Conservation (phyloP, 2,888 invertebrate species). For the Euproctis similis region DNA sequence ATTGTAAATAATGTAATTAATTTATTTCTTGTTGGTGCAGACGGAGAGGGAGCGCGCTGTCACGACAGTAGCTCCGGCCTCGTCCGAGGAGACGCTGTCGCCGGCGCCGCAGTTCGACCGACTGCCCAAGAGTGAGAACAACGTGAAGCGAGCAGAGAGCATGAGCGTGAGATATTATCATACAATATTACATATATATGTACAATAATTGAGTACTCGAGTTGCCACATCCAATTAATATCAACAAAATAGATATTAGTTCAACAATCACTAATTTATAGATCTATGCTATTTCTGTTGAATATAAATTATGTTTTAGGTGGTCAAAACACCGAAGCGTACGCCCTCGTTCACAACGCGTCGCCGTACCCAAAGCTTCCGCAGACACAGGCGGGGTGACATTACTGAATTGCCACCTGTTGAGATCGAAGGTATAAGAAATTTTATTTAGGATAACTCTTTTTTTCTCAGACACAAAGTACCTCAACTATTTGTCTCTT, state of each 20-base stretch:
- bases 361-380: conserved; percentile 90
- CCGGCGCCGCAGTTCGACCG: conserved; percentile 77
- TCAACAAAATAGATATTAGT: no score
- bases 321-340: conserved; percentile 89
- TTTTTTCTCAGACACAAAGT: no score
- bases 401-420: conserved; percentile 86
- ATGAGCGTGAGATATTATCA: conserved; percentile 91
- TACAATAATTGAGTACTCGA: no score
- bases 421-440: conserved; percentile 89
- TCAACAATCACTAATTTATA: no score
- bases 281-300: no score
- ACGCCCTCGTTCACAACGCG: conserved; percentile 97
- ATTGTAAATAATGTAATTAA: no score
- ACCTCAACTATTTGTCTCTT: no score
- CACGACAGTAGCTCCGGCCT: conserved; percentile 19
- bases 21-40: no score
- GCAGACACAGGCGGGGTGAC: conserved; percentile 80
- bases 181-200: no score
- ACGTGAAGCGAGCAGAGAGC: conserved; percentile 90
- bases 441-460: no score
- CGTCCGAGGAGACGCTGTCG: conserved; percentile 44
- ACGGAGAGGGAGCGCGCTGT: conserved; percentile 28
- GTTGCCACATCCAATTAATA: no score
- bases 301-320: no score
- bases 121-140: conserved; percentile 74